phyloP scores from a whole-genome alignment of 1,140 invertebrate species.

The Pseudomyrmex flavicornis region DNA sequence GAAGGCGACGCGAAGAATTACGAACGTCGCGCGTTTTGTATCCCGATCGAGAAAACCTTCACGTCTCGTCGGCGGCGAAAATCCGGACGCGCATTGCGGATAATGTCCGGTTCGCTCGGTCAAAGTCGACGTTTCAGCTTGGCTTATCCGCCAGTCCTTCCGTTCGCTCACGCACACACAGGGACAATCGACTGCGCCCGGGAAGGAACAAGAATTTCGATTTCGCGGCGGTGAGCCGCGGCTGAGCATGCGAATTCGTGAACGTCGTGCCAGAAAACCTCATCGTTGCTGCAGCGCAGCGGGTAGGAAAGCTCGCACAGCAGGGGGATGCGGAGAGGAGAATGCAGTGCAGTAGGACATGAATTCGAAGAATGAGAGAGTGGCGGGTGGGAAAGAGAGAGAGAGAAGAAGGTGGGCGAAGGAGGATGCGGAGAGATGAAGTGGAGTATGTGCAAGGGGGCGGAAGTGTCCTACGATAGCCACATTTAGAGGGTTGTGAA shows the following conservation, averaged over 20 bases:
- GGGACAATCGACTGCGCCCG: conserved; percentile 17
- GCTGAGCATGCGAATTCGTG: conserved; percentile 54
- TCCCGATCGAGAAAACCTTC: conserved; percentile 4
- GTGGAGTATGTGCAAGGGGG: not conserved
- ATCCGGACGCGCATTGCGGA: not conserved
- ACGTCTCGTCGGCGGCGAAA: conserved; percentile 5
- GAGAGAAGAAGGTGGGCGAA: too few relatives aligned
- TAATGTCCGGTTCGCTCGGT: conserved; percentile 30
- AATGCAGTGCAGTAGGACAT: conserved; percentile 19
- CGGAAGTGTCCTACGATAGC: conserved; percentile 16
- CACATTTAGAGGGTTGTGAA: conserved; percentile 34
- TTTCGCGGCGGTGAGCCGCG: conserved; percentile 33
- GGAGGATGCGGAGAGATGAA: not conserved
- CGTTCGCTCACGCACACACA: not conserved
- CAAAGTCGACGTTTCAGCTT: conserved; percentile 37
- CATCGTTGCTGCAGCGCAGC: not conserved
- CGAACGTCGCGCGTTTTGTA: not conserved
- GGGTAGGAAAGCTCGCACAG: not conserved
- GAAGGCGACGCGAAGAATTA: not conserved
- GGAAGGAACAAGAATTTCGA: conserved; percentile 57
- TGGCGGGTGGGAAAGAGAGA: too few relatives aligned
- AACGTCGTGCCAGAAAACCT: conserved; percentile 20
- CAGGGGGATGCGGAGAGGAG: not conserved
- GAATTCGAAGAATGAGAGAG: conserved; percentile 47
- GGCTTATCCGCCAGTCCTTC: not conserved